Evolutionary conservation across 2,888 invertebrate genomes (phyloP), one percentile per base, ranked within the genome.

Genomic region (Epirrhoe alternata): DNA sequence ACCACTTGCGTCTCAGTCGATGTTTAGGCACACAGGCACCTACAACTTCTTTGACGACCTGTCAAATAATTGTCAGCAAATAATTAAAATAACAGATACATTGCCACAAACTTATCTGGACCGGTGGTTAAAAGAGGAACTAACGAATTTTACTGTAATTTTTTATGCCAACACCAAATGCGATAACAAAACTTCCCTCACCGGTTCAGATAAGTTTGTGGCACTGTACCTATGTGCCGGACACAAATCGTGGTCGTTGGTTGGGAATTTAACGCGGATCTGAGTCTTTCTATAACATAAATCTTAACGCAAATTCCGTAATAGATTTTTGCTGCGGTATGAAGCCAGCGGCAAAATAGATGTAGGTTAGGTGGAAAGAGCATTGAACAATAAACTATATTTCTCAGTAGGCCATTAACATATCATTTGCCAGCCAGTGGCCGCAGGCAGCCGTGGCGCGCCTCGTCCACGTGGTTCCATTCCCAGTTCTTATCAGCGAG

Each of bases 371-470:
- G 65, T 66, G 64, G 60, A 61, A 70, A 73, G 58, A 68, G 68
- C 63, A 66, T 66, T 61, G 65, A 77, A 81, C 86, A 87, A 89
- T 89, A 86, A 88, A 88, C 85, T 80, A 87, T 84, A 85, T 83
- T 84, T 83, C 87, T 82, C 80, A 84, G 86, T 85, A 83, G 83
- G 77, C 84, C 86, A 88, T 89, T 89, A 89, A 85, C 88, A 87
- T 89, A 89, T 86, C 84, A 87, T 86, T 89, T 85, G 77, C 80
- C 76, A 42, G 42, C 38, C 51, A 59, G 83, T 59, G 56, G 80
- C 89, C 84, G 71, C 73, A 64, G 77, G 80, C 76, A 81, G 83
- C 67, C 72, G 66, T 61, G 65, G 69, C 71, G 73, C 72, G 72
- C 63, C 69, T 62, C 63, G 57, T 17, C 68, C 74, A 75, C 79